Conservation (phyloP, 2,797 vertebrate genomes). For the Prionace glauca region DNA sequence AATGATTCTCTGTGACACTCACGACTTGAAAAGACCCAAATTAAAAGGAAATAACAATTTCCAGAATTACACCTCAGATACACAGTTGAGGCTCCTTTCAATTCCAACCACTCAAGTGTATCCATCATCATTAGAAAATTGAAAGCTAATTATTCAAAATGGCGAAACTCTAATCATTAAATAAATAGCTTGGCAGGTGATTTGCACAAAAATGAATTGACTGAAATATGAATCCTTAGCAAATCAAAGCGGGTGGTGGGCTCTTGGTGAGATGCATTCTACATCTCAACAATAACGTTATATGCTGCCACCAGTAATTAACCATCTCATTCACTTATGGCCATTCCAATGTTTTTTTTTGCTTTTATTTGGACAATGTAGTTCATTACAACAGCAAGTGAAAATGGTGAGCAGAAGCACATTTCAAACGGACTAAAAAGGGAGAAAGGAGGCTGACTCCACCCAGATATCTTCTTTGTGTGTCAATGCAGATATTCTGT, state of each 20-base stretch:
- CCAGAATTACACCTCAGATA: neutral
- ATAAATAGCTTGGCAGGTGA: neutral
- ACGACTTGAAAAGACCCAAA: too few species aligned
- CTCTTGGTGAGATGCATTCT: neutral
- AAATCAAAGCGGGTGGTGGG: neutral
- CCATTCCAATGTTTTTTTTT: neutral
- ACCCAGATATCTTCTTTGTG: slow-evolving; percentile 30
- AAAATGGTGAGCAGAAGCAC: neutral
- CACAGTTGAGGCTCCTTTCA: neutral
- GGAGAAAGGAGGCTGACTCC: slow-evolving; percentile 1
- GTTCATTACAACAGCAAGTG: neutral
- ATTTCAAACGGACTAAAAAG: neutral
- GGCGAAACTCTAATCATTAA: neutral
- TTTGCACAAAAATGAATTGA: neutral
- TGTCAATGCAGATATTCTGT: slow-evolving; percentile 12
- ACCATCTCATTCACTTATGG: neutral
- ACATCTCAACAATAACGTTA: neutral
- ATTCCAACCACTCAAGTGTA: neutral
- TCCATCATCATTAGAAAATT: neutral
- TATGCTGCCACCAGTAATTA: neutral
- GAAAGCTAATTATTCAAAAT: slow-evolving; percentile 11
- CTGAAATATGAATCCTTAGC: neutral
- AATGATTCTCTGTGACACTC: neutral
- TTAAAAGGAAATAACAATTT: neutral
- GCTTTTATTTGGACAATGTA: neutral